Evolutionary conservation across 1,140 invertebrate genomes (phyloP).

Genomic region (Holcopasites calliopsidis): DNA sequence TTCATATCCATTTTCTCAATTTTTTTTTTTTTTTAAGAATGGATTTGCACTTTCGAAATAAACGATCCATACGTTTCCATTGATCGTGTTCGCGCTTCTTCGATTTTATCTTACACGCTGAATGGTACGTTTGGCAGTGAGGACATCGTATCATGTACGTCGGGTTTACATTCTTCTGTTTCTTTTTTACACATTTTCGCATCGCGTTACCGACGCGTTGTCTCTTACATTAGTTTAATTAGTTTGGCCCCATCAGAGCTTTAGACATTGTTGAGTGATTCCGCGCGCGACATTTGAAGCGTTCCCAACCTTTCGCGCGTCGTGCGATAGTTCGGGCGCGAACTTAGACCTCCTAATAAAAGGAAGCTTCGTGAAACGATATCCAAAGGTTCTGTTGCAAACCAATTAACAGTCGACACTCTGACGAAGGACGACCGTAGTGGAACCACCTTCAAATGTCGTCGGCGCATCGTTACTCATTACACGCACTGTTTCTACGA

Average conservation of each 20-base stretch:
- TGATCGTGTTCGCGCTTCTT: constrained; percentile 26
- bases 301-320: not conserved
- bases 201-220: constrained; percentile 51
- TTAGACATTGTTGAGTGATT: constrained; percentile 62
- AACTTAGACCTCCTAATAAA: too few relatives aligned
- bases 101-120: constrained; percentile 61
- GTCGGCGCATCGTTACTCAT: constrained; percentile 58
- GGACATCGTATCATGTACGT: constrained; percentile 68
- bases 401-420: constrained; percentile 2
- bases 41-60: too few relatives aligned
- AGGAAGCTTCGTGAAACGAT: not conserved
- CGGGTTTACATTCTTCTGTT: constrained; percentile 48
- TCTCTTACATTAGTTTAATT: constrained; percentile 59
- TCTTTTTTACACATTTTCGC: constrained; percentile 36
- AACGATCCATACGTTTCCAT: too few relatives aligned
- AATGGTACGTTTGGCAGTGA: constrained; percentile 77
- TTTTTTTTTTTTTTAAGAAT: too few relatives aligned
- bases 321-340: constrained; percentile 15
- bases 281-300: constrained; percentile 47
- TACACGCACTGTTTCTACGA: constrained; percentile 38
- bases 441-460: constrained; percentile 42
- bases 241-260: constrained; percentile 74
- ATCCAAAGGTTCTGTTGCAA: not conserved
- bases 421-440: not conserved
- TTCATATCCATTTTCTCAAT: constrained; percentile 5